phyloP scores from a whole-genome alignment of 2,113 vertebrate species.

The Onychorhynchus coronatus region DNA sequence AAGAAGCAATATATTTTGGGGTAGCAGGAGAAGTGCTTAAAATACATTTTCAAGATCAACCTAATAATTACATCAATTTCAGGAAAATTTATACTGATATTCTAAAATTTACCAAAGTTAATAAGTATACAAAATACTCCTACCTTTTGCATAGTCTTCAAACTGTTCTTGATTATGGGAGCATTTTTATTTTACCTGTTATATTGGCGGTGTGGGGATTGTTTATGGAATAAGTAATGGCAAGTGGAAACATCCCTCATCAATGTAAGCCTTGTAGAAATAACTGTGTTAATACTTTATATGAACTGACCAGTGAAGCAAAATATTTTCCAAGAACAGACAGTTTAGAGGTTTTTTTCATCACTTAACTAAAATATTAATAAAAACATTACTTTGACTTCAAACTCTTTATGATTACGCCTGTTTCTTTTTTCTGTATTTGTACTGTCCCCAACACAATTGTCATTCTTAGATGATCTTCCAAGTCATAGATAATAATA shows the following conservation, averaged over 20 bases:
- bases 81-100: background rate
- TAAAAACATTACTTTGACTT: background rate
- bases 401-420: background rate
- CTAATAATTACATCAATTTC: background rate
- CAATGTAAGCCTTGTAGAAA: background rate
- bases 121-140: background rate
- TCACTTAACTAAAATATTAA: background rate
- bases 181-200: background rate
- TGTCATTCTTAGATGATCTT: background rate
- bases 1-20: background rate
- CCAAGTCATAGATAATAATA: background rate
- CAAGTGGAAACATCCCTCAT: background rate
- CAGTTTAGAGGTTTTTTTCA: background rate
- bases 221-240: background rate
- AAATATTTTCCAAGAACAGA: background rate
- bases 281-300: background rate
- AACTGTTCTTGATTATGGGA: background rate
- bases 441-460: background rate
- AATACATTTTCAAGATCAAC: background rate
- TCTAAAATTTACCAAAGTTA: background rate
- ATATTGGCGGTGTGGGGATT: background rate
- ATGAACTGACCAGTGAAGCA: background rate
- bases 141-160: background rate
- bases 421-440: background rate
- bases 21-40: background rate